Evolutionary conservation across 2,888 invertebrate species (phyloP).

Genomic region (Cotesia congregata): DNA sequence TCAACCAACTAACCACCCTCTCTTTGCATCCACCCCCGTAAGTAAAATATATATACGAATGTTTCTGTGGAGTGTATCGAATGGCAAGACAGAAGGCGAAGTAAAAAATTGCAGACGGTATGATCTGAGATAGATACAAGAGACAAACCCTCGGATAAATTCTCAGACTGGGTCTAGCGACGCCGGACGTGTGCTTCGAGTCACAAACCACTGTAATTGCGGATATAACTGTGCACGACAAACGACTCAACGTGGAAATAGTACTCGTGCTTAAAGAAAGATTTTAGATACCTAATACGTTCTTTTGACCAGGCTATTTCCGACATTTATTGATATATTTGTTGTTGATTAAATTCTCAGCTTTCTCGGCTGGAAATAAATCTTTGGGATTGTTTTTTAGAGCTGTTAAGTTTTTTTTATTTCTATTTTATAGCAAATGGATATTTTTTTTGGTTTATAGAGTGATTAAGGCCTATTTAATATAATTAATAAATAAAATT

Average conservation of each 20-base stretch:
- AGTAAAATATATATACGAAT: conserved; percentile 44
- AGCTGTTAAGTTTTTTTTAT: no score
- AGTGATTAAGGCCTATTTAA: no score
- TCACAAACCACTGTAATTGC: conserved; percentile 68
- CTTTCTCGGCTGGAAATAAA: neutral
- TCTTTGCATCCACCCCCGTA: conserved; percentile 14
- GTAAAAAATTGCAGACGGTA: conserved; percentile 9
- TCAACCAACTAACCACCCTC: conserved; percentile 45
- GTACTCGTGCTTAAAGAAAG: neutral
- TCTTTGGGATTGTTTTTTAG: no score
- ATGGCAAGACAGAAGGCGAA: conserved; percentile 17
- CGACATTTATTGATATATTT: neutral
- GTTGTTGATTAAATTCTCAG: neutral
- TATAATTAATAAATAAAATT: no score
- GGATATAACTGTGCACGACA: conserved; percentile 68
- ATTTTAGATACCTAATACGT: neutral
- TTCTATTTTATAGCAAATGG: no score
- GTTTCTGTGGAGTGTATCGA: conserved; percentile 42
- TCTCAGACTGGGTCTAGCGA: conserved; percentile 43
- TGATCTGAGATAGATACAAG: conserved; percentile 34
- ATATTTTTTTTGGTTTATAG: no score
- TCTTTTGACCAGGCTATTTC: neutral
- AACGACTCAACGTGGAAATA: conserved; percentile 55
- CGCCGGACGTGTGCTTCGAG: conserved; percentile 65
- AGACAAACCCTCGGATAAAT: conserved; percentile 43